A percentile compares a stretch with the other conserved stretches of the same genome.
Conservation (phyloP, 64 coral and sea anemone genomes). For the Porites australiensis region DNA sequence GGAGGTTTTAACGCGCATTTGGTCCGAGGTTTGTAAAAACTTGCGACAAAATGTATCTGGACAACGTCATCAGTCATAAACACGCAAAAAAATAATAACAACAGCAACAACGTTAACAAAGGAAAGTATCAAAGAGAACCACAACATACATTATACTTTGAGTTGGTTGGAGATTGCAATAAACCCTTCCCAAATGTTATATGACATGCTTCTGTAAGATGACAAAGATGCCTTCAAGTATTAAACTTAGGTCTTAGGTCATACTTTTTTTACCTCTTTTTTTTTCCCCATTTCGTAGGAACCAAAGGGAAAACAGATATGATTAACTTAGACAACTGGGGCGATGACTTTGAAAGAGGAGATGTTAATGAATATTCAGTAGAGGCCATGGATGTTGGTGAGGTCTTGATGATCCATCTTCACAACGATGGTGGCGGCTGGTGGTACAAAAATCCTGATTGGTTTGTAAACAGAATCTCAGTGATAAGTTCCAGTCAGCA, state of each 20-base stretch:
- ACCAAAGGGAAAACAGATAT: conserved; percentile 57
- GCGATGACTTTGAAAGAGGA: conserved; percentile 69
- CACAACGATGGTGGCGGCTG: conserved; percentile 54
- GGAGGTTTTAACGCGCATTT: no score
- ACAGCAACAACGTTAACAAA: no score
- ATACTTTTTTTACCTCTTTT: neutral
- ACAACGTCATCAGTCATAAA: no score
- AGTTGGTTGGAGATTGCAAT: no score
- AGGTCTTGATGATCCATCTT: conserved; percentile 54
- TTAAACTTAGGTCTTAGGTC: neutral
- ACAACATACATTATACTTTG: no score
- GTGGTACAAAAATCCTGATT: conserved; percentile 67
- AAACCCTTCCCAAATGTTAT: no score
- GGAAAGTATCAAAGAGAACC: no score
- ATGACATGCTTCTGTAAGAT: no score
- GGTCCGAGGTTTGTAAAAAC: no score
- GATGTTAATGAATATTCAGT: conserved; percentile 56
- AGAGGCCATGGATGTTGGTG: conserved; percentile 48
- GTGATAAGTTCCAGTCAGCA: conserved; percentile 32
- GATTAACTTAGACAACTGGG: conserved; percentile 47
- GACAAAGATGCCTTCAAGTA: neutral
- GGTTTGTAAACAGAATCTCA: conserved; percentile 73
- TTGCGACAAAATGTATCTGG: no score
- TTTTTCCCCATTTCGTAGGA: conserved; percentile 5
- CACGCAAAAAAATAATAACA: no score